Evolutionary conservation across 1,140 invertebrate species (phyloP).

Genomic region (Drosophila bocqueti): DNA sequence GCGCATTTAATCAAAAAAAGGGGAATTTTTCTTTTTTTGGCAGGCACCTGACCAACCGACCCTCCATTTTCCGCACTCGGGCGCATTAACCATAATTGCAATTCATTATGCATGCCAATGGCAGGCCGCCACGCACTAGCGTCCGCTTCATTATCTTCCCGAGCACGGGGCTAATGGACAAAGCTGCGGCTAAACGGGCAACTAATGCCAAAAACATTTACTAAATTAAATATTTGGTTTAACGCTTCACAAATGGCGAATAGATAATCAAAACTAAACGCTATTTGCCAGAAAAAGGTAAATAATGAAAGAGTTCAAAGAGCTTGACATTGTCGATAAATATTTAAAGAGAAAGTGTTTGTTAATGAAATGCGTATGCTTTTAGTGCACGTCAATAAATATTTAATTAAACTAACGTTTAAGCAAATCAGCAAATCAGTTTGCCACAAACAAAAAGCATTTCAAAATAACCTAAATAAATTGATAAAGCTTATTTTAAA

Average conservation of each 20-base stretch:
- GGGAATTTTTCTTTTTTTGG: conserved; percentile 8
- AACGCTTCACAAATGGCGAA: conserved; percentile 18
- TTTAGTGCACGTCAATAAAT: too few species aligned
- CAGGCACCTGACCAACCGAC: conserved; percentile 27
- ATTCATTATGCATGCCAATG: conserved; percentile 57
- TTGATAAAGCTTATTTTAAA: background rate
- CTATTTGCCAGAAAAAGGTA: background rate
- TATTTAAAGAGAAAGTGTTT: background rate
- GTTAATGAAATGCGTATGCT: background rate
- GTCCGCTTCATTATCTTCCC: conserved; percentile 37
- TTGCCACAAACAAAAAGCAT: background rate
- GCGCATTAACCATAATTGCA: conserved; percentile 58
- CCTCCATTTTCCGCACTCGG: conserved; percentile 3
- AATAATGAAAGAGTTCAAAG: conserved; percentile 11
- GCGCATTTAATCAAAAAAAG: conserved; percentile 47
- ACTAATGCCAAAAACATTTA: conserved; percentile 54
- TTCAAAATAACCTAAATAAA: background rate
- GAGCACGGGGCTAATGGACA: conserved; percentile 27
- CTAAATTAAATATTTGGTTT: conserved; percentile 45
- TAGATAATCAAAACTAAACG: conserved; percentile 7
- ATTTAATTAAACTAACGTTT: too few species aligned
- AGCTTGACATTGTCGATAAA: background rate
- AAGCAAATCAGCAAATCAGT: too few species aligned
- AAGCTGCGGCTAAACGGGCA: conserved; percentile 37
- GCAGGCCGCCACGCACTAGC: conserved; percentile 12